Conservation (phyloP, 2,113 vertebrate species). For the Atrichornis clamosus region DNA sequence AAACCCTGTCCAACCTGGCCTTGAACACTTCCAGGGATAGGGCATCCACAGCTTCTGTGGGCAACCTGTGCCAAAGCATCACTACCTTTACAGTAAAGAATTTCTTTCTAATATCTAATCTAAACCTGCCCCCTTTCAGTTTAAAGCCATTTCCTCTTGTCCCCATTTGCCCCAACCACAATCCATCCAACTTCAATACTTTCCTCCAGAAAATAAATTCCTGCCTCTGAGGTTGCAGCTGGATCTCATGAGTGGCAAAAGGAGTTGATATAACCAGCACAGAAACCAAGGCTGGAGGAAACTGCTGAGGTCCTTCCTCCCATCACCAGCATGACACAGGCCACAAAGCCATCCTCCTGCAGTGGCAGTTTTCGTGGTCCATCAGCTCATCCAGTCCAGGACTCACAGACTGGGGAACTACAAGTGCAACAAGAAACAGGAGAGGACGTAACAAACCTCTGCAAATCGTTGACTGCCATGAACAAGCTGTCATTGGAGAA, state of each 20-base stretch:
- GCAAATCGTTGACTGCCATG: neutral
- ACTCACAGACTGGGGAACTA: neutral
- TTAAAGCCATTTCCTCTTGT: neutral
- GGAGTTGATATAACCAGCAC: neutral
- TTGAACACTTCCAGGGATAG: neutral
- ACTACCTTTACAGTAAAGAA: neutral
- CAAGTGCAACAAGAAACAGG: neutral
- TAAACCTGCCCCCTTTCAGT: neutral
- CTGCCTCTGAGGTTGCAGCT: neutral
- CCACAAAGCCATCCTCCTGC: neutral
- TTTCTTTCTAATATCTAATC: neutral
- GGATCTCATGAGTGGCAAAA: neutral
- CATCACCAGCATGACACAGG: neutral
- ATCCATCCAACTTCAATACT: neutral
- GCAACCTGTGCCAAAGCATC: neutral
- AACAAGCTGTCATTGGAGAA: neutral
- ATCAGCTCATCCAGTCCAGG: neutral
- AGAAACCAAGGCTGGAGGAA: neutral
- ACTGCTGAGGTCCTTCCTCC: neutral
- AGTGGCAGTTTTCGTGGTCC: neutral
- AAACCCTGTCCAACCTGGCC: neutral
- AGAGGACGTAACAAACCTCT: neutral
- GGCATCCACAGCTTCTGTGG: neutral
- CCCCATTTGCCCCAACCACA: rapidly evolving
- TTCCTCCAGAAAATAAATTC: neutral